These are phyloP conservation scores for Salvelinus alpinus DNA, from an alignment of 2,113 vertebrate genomes.

Conservation along the genomic window DNA sequence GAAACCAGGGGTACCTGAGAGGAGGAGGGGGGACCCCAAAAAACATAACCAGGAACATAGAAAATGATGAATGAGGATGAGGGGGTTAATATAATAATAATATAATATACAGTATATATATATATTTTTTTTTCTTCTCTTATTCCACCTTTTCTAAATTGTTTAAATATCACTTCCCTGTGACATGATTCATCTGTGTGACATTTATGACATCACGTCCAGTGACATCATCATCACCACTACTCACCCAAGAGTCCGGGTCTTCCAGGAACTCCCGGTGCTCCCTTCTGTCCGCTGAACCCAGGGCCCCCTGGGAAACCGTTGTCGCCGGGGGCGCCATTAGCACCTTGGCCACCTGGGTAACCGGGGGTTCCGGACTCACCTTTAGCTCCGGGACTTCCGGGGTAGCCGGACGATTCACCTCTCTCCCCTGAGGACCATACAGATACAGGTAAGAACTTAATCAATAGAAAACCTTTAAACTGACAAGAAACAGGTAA, in stretches of 20 bases:
- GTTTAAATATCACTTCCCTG: no score
- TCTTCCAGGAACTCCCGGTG: slow-evolving; percentile 78
- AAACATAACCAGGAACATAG: background rate
- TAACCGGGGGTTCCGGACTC: slow-evolving; percentile 76
- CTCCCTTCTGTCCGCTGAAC: slow-evolving; percentile 78
- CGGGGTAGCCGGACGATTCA: slow-evolving; percentile 69
- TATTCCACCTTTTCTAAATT: no score
- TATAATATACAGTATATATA: no score
- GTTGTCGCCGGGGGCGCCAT: slow-evolving; percentile 77
- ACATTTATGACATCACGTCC: background rate
- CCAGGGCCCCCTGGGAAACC: slow-evolving; percentile 81
- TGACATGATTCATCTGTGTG: background rate
- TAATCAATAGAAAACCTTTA: background rate
- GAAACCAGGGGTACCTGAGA: slow-evolving; percentile 79
- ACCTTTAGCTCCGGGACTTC: slow-evolving; percentile 80
- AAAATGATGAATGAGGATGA: background rate
- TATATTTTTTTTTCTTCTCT: no score
- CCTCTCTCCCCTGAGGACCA: slow-evolving; percentile 78
- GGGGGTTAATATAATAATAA: background rate
- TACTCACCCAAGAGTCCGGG: slow-evolving; percentile 80
- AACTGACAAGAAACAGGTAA: background rate
- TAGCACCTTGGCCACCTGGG: slow-evolving; percentile 73
- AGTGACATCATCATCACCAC: background rate
- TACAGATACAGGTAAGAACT: background rate
- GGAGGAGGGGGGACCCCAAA: background rate